These are phyloP conservation scores for Eupithecia pulchellata DNA, from an alignment of 2,888 invertebrate species.

Conservation along the genomic window DNA sequence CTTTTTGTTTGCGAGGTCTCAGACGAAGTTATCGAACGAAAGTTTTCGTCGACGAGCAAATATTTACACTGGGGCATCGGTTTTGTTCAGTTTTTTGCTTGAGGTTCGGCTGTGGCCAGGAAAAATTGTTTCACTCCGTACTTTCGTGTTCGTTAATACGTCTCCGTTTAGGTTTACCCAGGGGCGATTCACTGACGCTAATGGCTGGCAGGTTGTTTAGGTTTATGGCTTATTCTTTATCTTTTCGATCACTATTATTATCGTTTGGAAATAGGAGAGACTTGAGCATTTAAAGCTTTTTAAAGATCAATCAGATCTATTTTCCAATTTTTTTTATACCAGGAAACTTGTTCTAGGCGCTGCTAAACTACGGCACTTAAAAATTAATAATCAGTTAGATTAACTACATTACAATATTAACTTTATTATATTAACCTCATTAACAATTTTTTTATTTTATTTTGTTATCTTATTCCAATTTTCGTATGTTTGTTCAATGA, in stretches of 20 bases:
- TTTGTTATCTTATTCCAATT: too few species aligned
- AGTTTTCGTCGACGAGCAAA: slow-evolving; percentile 76
- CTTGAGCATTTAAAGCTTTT: slow-evolving; percentile 2
- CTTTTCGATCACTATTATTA: slow-evolving; percentile 37
- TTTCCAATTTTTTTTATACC: not conserved
- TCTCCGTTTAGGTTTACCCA: slow-evolving; percentile 51
- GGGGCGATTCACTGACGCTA: slow-evolving; percentile 46
- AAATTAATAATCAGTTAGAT: too few species aligned
- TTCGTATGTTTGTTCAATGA: not conserved
- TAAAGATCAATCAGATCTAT: not conserved
- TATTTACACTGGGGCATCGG: slow-evolving; percentile 76
- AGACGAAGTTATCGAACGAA: slow-evolving; percentile 68
- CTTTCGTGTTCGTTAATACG: slow-evolving; percentile 60
- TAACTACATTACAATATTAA: too few species aligned
- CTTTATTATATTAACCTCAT: too few species aligned
- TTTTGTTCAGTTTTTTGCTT: slow-evolving; percentile 66
- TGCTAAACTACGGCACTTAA: not conserved
- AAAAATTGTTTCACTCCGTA: slow-evolving; percentile 66
- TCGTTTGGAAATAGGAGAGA: slow-evolving; percentile 10
- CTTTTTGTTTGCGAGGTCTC: slow-evolving; percentile 65
- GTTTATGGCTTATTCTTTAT: slow-evolving; percentile 30
- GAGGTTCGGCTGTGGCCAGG: slow-evolving; percentile 67
- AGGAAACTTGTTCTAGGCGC: not conserved
- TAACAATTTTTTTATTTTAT: too few species aligned
- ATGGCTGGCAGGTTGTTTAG: slow-evolving; percentile 40